phyloP scores from a whole-genome alignment of 1,140 invertebrate genomes.

The Euwallacea similis region DNA sequence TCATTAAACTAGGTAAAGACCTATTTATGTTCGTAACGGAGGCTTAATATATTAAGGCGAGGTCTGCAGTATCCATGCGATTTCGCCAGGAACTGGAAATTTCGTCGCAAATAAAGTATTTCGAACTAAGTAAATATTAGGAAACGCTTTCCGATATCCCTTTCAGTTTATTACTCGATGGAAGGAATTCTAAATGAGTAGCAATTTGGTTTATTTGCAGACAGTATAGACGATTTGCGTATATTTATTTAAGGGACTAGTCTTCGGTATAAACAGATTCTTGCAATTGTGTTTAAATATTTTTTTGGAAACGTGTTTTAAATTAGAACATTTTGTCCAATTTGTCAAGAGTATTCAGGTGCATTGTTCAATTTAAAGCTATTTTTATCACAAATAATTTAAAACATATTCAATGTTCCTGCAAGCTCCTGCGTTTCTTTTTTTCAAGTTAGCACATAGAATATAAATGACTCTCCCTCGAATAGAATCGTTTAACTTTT shows the following conservation, averaged over 20 bases:
- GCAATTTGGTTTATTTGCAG: constrained; percentile 1
- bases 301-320: neutral
- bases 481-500: constrained; percentile 7
- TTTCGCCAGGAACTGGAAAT: constrained; percentile 8
- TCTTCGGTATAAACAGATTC: too few relatives aligned
- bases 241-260: neutral
- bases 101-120: constrained; percentile 21
- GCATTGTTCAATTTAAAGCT: neutral
- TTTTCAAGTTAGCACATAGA: neutral
- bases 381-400: neutral
- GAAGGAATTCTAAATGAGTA: constrained; percentile 18
- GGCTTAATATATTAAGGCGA: constrained; percentile 9
- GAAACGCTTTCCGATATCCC: constrained; percentile 13
- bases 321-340: neutral
- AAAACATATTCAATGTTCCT: neutral
- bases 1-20: neutral
- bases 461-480: neutral
- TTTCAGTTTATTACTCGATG: constrained; percentile 16
- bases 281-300: too few relatives aligned
- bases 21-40: neutral
- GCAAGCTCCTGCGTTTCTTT: neutral
- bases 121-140: constrained; percentile 15
- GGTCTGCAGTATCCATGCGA: constrained; percentile 1
- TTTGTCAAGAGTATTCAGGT: neutral
- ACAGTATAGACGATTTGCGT: constrained; percentile 1